Evolutionary conservation across 1,140 invertebrate species (phyloP), one percentile per base, ranked within the genome.

Genomic region (Diorhabda sublineata): DNA sequence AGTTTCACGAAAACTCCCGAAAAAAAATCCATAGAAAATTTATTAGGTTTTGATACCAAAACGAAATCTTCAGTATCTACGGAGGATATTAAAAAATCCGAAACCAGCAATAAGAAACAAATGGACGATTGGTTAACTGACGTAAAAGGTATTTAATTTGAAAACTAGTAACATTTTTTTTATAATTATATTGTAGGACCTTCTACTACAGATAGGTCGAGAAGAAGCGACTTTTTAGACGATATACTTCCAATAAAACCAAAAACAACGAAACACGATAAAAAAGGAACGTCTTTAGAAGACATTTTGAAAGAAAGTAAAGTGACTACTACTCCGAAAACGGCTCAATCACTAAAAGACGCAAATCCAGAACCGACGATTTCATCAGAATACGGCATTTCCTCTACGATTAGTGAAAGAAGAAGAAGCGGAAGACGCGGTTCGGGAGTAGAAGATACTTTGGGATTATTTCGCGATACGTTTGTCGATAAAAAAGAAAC

Each of bases 251-350:
- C 67, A 58, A 61, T 69, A 67, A 61, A 68, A 64, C 41, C 44
- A 44, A 45, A 78, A 72, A 66, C 67, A 62, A 47, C 65, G 69
- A 68, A 71, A 71, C 45, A 64, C 63, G 58, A 67, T 11, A 76
- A 73, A 61, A 75, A 76, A 74, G 58, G 68, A 9, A 61, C 73
- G 57, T 75, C 73, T 3, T 73, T 80, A 61, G 77, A 77, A 57
- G 77, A 79, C 70, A 75, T 79, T 64, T 65, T 79, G 6, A 74
- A 74, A 71, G 76, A 74, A 42, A 79, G 74, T 62, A 77, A 76
- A 69, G 66, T 64, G 3, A 47, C 66, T 41, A 61, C 42, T 42
- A 2, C 26, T 3, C 58, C 58, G 9, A 61, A 68, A 62, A 9
- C 44, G n/a, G 45, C 65, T 3, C 41, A 5, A 60, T 47, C 65